Percentiles rank a stretch among this genome's conserved stretches.
These are phyloP conservation scores for Coilia nasus DNA, from an alignment of 2,797 vertebrate genomes.

Conservation along the genomic window DNA sequence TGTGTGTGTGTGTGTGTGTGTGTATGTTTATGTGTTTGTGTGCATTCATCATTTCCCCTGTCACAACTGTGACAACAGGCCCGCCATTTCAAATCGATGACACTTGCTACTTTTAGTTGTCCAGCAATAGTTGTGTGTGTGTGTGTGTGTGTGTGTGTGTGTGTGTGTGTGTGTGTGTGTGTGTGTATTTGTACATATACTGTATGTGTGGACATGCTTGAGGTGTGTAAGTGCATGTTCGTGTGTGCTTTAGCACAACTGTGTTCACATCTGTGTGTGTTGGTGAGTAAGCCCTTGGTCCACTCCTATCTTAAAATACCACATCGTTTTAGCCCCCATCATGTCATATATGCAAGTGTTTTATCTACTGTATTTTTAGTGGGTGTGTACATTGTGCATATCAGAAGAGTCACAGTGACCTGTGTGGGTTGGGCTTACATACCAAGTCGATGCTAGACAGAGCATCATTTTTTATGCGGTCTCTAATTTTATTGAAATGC, in stretches of 20 bases:
- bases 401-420: not conserved
- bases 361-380: not conserved
- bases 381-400: not conserved
- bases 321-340: not conserved
- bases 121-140: not conserved
- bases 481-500: not conserved
- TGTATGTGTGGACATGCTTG: too few relatives aligned
- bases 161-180: not conserved
- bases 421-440: not conserved
- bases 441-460: not conserved
- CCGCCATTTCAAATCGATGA: not conserved
- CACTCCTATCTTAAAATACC: not conserved
- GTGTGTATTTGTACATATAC: not conserved
- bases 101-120: not conserved
- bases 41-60: too few relatives aligned
- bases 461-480: not conserved
- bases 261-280: not conserved
- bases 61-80: not conserved
- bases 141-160: conserved; percentile 9
- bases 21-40: too few relatives aligned
- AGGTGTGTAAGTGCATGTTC: not conserved
- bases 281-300: not conserved
- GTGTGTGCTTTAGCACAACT: too few relatives aligned
- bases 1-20: too few relatives aligned
- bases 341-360: not conserved